These are phyloP conservation scores for Vulpes vulpes DNA, from an alignment of 2,113 vertebrate genomes.

Conservation along the genomic window DNA sequence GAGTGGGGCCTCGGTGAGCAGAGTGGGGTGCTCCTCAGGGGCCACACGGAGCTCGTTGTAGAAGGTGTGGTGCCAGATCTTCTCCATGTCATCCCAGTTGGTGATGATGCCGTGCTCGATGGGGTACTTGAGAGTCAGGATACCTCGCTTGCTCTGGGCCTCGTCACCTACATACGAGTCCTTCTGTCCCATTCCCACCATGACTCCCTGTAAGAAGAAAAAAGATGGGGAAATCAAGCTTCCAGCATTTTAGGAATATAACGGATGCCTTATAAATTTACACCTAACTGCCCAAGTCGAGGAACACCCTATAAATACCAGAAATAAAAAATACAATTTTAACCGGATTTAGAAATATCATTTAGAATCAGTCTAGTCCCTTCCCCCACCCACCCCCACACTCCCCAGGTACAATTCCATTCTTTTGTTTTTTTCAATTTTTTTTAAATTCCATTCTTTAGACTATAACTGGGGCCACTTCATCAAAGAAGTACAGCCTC, in stretches of 20 bases:
- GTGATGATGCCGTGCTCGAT: conserved; percentile 98
- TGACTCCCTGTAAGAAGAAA: conserved; percentile 91
- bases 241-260: background rate
- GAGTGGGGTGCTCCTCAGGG: conserved; percentile 95
- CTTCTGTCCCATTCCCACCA: conserved; percentile 98
- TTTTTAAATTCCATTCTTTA: background rate
- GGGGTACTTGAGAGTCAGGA: conserved; percentile 96
- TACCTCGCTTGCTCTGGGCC: conserved; percentile 96
- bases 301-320: background rate
- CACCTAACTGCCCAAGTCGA: background rate
- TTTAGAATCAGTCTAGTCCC: background rate
- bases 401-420: background rate
- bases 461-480: background rate
- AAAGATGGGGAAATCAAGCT: conserved; percentile 53
- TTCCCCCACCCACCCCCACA: background rate
- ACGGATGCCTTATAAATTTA: background rate
- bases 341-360: conserved; percentile 10
- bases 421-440: background rate
- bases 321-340: background rate
- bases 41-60: conserved; percentile 97
- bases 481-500: background rate
- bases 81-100: conserved; percentile 99
- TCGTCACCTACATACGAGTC: conserved; percentile 97
- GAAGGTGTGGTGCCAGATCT: conserved; percentile 98
- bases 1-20: conserved; percentile 95